Evolutionary conservation across 2,888 invertebrate species (phyloP), one percentile per base, ranked within the genome.

Genomic region (Bellardia pandia): DNA sequence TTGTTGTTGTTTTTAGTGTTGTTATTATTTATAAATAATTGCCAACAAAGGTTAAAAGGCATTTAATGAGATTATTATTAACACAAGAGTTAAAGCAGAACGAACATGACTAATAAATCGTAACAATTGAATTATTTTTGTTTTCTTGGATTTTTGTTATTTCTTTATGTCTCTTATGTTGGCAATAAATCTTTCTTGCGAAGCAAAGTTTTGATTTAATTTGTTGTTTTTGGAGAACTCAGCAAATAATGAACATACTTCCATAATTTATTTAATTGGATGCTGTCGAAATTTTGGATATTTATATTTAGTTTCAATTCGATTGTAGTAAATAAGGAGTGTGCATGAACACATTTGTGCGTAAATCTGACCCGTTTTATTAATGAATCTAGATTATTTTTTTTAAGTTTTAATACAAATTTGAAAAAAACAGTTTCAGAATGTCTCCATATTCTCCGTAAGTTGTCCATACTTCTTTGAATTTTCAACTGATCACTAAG

Each of bases 31-130:
- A 51, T 71, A 56, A 83, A 69, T 69, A 69, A 83, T 76, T 58
- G 75, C 53, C 42, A 45, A 75, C 8, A 75, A 69, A 82, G 69
- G 76, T 76, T 71, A 77, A 83, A 77, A 71, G 71, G 33, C 58
- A 79, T 62, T 71, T 62, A 62, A 71, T 60, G 69, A 51, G 69
- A 79, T 62, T 79, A 71, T 71, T 42, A 58, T 58, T 72, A 72
- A 72, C 58, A 72, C 58, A 56, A 72, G 13, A 42, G 71, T 58
- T 58, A 42, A 23, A 42, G 33, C 7, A 42, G 42, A 72, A 58
- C 72, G 42, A 72, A 58, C 72, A 42, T 58, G 30, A 58, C 58
- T 42, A 72, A 72, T 72, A 72, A 72, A 58, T 72, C 58, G 42
- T 42, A 56, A 23, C 56, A 45, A 51, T 42, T 72, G 23, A 45